Evolutionary conservation across 2,113 vertebrate species (phyloP).

Genomic region (Megaceryle torquata): DNA sequence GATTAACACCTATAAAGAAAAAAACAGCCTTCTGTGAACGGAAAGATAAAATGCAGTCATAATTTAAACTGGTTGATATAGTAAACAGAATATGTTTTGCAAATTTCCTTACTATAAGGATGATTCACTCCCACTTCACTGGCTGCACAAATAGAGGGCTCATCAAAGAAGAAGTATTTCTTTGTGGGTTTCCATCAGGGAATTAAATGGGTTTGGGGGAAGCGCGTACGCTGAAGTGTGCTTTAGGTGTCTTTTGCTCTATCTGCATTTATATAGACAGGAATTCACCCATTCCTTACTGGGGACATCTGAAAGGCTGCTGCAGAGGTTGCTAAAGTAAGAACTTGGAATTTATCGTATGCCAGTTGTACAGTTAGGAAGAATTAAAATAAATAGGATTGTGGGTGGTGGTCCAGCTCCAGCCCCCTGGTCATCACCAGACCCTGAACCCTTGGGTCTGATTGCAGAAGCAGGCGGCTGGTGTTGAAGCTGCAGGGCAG

Average conservation of each 20-base stretch:
- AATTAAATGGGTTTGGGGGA: neutral
- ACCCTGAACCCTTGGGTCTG: neutral
- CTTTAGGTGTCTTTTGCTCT: neutral
- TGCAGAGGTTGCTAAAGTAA: neutral
- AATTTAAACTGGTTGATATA: slow-evolving; percentile 5
- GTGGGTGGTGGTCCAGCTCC: neutral
- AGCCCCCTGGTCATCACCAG: accelerated
- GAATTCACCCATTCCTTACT: no score
- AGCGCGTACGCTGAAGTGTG: accelerated
- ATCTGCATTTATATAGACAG: accelerated
- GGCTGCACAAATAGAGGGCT: neutral
- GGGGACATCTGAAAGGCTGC: neutral
- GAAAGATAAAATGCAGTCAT: slow-evolving; percentile 17
- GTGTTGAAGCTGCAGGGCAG: neutral
- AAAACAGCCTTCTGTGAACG: slow-evolving; percentile 41
- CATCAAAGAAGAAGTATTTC: neutral
- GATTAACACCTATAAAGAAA: neutral
- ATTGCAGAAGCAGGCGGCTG: neutral
- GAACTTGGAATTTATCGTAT: neutral
- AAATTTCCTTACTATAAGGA: slow-evolving; percentile 3
- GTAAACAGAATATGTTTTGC: neutral
- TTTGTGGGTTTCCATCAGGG: neutral
- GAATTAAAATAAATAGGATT: neutral
- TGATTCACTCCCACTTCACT: neutral
- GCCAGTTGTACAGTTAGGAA: neutral